Base-by-base conservation (phyloP, 2,113 vertebrate species). In the Cryptotis parvus region DNA sequence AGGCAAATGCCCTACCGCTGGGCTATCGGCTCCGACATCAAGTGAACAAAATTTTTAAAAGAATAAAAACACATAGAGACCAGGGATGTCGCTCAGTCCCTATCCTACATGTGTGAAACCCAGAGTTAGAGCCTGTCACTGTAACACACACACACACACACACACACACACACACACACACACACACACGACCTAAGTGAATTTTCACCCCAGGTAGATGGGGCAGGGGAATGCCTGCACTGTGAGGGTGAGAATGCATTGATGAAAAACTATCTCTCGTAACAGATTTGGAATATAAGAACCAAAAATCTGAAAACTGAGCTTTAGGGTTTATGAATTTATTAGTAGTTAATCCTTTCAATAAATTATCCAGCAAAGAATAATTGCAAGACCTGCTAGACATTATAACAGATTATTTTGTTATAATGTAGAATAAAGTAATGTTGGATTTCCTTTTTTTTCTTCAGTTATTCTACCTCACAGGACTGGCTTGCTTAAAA, bases 251-350 rank as follows among this genome's bases (percentile, higher is more conserved):
- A 76, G 72, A 31, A 45, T 76, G 3, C 31, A 65, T 2, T 84
- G 63, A 87, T 26, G 80, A 84, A 86, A 93, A 96, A 83, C 68
- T 66, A 22, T 20, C 84, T 66, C 77, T n/a, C 82, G 9, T 39
- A 69, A 84, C 18, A 95, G 29, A 74, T 91, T 87, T 91, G 66
- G 74, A 24, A 80, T 79, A 78, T 92, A 92, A 84, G 26, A 27
- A 93, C 26, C 84, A 70, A 93, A 86, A 91, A 52, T 78, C 69
- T 92, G 20, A 37, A 86, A 92, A 92, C 81, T 92, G 52, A 91
- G 37, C 24, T 58, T 85, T 27, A 20, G 0, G 43, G 12, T 45
- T 85, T 83, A 66, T 88, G 80, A 94, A 85, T 86, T 84, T 85
- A 82, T 78, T 83, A 95, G 69, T 43, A 92, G 69, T 90, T 82